Base-by-base conservation (phyloP, 2,888 invertebrate species). In the Drosophila mulleri region DNA sequence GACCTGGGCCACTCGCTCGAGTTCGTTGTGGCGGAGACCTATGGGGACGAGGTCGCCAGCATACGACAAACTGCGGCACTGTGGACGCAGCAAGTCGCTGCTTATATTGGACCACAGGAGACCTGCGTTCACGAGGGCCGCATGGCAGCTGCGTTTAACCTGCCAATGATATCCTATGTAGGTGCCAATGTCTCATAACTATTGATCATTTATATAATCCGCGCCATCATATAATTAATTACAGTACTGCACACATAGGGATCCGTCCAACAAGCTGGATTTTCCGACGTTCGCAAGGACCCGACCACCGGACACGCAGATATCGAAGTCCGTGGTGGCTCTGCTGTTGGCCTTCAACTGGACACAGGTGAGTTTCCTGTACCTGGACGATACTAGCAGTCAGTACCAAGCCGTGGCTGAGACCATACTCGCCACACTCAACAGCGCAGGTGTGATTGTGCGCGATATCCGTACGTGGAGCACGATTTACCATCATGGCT, bases 111-210 rank as follows among this genome's bases (percentile, higher is more conserved):
- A 0, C 97, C 97, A 0, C 97, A 97, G 91, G 93, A 93, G 78
- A 93, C 98, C 0, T 98, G 98, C 92, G 95, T 97, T 23, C 98
- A 98, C 92, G 98, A 98, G 93, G 98, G 97, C 0, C 95, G 97
- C 80, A 96, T 98, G 95, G 98, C 98, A 0, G 96, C 98, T 1
- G 96, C 98, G 47, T 98, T 98, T 93, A 98, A 98, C 93, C 94
- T 98, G 56, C 98, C 98, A 7, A 98, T 98, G 98, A 96, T 98
- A 91, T 98, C 98, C 80, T 98, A 98, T 92, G 98, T 98, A 93
- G 96, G 97, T 96, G 2, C 3, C 16, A 23, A 23, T 53, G 4
- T 16, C 20, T 16, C 1, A 37, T 16, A 16, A 18, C 20, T 20
- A 4, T 6, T n/a, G 12, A 12, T 12, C 2, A 29, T 12, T 39